Conservation (phyloP, 2,113 vertebrate species). For the Tricholaema leucomelas region DNA sequence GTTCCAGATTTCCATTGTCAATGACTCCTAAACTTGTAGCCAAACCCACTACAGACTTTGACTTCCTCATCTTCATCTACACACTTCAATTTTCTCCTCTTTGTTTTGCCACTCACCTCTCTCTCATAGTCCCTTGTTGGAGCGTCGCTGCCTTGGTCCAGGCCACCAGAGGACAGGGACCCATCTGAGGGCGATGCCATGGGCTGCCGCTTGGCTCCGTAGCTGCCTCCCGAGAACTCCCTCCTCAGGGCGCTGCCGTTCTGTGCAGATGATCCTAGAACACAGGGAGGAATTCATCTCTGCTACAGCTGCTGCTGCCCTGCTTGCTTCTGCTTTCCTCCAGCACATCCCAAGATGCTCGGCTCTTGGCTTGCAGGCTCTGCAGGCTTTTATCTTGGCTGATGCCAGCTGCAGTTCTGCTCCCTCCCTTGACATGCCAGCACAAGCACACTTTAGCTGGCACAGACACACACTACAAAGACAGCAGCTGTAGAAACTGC, state of each 20-base stretch:
- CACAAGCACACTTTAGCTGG: not conserved
- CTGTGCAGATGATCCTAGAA: conserved; percentile 87
- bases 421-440: not conserved
- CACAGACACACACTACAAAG: not conserved
- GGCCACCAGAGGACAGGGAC: conserved; percentile 92
- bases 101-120: conserved; percentile 80
- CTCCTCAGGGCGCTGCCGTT: conserved; percentile 92
- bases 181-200: conserved; percentile 95
- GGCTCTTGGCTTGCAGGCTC: not conserved
- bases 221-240: conserved; percentile 92
- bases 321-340: not conserved
- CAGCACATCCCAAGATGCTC: not conserved
- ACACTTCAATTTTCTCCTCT: not conserved
- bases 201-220: conserved; percentile 87
- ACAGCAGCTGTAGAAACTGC: not conserved
- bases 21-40: fast-evolving
- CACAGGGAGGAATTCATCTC: not conserved
- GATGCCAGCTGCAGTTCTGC: not conserved
- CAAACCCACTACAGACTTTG: not conserved
- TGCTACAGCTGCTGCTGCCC: not conserved
- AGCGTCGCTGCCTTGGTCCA: conserved; percentile 88
- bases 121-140: conserved; percentile 91
- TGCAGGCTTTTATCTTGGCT: not conserved
- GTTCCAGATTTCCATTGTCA: not conserved
- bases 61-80: not conserved